A percentile compares a stretch with the other conserved stretches of the same genome.
Evolutionary conservation across 1,140 invertebrate genomes (phyloP).

Genomic region (Drosophila serrata): DNA sequence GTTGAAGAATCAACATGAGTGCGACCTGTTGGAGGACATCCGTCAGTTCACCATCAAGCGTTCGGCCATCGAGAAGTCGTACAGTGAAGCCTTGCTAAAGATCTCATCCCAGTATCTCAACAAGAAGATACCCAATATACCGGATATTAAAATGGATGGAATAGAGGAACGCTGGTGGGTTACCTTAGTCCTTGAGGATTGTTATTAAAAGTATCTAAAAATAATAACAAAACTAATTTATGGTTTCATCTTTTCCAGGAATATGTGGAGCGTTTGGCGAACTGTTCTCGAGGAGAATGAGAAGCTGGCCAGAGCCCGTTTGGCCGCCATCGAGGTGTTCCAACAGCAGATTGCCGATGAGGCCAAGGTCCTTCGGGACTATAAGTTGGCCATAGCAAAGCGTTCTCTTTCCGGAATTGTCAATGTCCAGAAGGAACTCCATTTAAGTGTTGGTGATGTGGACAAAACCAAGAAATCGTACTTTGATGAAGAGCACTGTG

Average conservation of each 20-base stretch:
- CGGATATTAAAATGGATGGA: constrained; percentile 94
- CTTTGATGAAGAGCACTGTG: constrained; percentile 97
- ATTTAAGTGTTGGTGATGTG: constrained; percentile 94
- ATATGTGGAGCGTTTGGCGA: constrained; percentile 98
- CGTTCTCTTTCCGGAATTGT: constrained; percentile 95
- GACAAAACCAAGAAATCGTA: constrained; percentile 98
- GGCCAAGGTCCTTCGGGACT: constrained; percentile 92
- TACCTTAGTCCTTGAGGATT: background rate
- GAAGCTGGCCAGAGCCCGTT: constrained; percentile 94
- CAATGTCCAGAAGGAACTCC: constrained; percentile 95
- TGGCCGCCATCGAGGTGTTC: constrained; percentile 97
- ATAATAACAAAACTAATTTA: background rate
- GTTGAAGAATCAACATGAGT: constrained; percentile 98
- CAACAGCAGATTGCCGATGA: constrained; percentile 97
- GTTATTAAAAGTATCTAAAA: background rate
- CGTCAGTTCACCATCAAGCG: constrained; percentile 96
- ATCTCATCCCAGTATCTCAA: constrained; percentile 95
- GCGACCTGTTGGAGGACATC: constrained; percentile 97
- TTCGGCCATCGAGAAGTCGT: constrained; percentile 96
- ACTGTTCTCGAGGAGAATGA: constrained; percentile 98
- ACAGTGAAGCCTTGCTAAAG: constrained; percentile 96
- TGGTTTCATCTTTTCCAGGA: constrained; percentile 87
- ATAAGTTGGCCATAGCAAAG: constrained; percentile 94
- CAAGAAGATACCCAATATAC: constrained; percentile 96
- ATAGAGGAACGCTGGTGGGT: constrained; percentile 94